A percentile compares a stretch with the other conserved stretches of the same genome.
These are phyloP conservation scores for Nasonia giraulti DNA, from an alignment of 1,140 invertebrate genomes.

Conservation along the genomic window DNA sequence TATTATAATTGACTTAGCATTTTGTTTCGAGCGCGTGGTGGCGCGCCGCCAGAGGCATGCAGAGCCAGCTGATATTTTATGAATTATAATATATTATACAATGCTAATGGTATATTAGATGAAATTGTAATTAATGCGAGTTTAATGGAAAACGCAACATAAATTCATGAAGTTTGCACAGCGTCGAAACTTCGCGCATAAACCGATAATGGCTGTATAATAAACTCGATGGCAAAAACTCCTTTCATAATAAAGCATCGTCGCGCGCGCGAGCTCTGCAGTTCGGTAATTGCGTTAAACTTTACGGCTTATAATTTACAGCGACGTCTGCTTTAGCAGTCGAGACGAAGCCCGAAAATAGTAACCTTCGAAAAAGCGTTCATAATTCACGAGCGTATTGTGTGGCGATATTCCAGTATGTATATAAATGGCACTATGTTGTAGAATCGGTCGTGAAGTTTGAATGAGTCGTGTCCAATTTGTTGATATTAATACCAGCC, in stretches of 20 bases:
- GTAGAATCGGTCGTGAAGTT: too few relatives aligned
- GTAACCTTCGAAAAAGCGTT: neutral
- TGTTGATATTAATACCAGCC: too few relatives aligned
- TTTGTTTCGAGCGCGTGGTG: neutral
- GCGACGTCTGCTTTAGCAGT: neutral
- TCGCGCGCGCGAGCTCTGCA: neutral
- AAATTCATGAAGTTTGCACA: slow-evolving; percentile 12
- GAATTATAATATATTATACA: neutral
- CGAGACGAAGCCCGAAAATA: neutral
- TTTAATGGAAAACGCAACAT: neutral
- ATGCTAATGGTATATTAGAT: neutral
- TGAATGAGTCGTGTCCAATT: too few relatives aligned
- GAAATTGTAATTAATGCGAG: neutral
- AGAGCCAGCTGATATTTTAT: too few relatives aligned
- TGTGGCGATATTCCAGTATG: too few relatives aligned
- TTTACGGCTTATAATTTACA: neutral
- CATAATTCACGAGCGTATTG: too few relatives aligned
- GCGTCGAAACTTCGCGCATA: neutral
- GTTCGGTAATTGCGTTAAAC: neutral
- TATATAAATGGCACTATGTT: too few relatives aligned
- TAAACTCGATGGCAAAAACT: slow-evolving; percentile 5
- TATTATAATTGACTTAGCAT: neutral
- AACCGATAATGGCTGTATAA: slow-evolving; percentile 11
- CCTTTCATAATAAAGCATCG: neutral
- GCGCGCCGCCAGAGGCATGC: too few relatives aligned